Conservation (phyloP, 2,888 invertebrate genomes). For the Microplitis manilae region DNA sequence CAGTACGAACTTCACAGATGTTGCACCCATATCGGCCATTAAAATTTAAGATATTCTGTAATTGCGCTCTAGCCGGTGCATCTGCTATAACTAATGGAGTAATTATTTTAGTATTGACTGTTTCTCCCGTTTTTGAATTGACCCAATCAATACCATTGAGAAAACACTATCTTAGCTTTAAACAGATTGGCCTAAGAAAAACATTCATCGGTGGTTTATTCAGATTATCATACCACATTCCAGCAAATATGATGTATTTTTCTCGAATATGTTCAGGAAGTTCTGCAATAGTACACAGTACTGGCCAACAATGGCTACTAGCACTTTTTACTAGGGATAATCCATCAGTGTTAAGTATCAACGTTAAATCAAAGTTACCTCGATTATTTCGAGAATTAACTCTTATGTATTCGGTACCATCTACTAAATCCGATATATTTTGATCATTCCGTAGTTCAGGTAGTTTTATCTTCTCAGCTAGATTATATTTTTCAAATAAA, state of each 20-base stretch:
- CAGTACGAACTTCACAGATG: conserved; percentile 25
- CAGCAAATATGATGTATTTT: conserved; percentile 4
- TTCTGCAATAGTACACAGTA: conserved; percentile 40
- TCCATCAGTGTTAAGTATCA: conserved; percentile 44
- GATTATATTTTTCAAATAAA: conserved; percentile 36
- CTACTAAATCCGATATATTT: conserved; percentile 34
- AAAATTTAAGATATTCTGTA: conserved; percentile 39
- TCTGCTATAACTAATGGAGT: conserved; percentile 39
- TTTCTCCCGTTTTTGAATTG: conserved; percentile 26
- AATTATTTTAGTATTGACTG: conserved; percentile 14
- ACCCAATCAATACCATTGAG: conserved; percentile 27
- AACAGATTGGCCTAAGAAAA: conserved; percentile 22
- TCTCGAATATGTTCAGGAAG: conserved; percentile 33
- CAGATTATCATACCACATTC: conserved; percentile 36
- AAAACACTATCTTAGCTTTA: conserved; percentile 31
- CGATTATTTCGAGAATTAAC: conserved; percentile 35
- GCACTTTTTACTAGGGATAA: conserved; percentile 44
- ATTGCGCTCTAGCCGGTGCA: conserved; percentile 43
- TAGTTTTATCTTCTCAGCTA: conserved; percentile 32
- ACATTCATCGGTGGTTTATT: conserved; percentile 38
- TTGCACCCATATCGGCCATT: conserved; percentile 42
- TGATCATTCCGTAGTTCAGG: neutral
- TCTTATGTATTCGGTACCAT: conserved; percentile 42
- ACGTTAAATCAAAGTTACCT: conserved; percentile 34
- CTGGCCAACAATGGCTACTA: conserved; percentile 41